phyloP scores from a whole-genome alignment of 2,113 vertebrate genomes.

The Tringa solitaria region DNA sequence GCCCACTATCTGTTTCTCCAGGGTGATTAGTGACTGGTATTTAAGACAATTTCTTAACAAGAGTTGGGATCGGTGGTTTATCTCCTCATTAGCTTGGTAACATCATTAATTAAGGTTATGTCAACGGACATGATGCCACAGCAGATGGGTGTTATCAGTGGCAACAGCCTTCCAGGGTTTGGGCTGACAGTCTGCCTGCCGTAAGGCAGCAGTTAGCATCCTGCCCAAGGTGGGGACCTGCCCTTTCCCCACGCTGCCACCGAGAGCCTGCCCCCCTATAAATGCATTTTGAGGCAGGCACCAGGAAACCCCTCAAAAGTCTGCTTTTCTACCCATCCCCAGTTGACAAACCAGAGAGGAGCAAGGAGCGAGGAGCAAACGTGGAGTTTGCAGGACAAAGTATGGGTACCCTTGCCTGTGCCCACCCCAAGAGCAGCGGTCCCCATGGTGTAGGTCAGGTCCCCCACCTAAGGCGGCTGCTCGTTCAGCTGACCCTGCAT shows the following conservation, averaged over 20 bases:
- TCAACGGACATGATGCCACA: constrained; percentile 38
- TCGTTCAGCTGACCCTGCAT: not conserved
- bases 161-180: constrained; percentile 48
- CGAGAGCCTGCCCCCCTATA: not conserved
- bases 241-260: not conserved
- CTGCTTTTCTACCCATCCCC: not conserved
- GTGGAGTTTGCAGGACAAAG: not conserved
- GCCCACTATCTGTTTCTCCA: constrained; percentile 46
- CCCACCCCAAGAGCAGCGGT: not conserved
- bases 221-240: not conserved
- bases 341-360: fast-evolving
- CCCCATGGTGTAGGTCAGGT: fast-evolving
- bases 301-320: constrained; percentile 21
- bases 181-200: not conserved
- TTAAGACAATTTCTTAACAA: constrained; percentile 63
- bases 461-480: fast-evolving
- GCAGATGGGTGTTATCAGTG: constrained; percentile 3
- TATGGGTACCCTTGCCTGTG: not conserved
- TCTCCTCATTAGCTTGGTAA: constrained; percentile 49
- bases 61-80: constrained; percentile 34
- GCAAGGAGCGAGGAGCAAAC: fast-evolving
- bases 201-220: not conserved
- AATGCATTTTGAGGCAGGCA: not conserved
- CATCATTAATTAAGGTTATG: constrained; percentile 43
- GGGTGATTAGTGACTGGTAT: constrained; percentile 35